Base-by-base conservation (phyloP, 1,140 invertebrate species). In the Neuroterus valhalla region DNA sequence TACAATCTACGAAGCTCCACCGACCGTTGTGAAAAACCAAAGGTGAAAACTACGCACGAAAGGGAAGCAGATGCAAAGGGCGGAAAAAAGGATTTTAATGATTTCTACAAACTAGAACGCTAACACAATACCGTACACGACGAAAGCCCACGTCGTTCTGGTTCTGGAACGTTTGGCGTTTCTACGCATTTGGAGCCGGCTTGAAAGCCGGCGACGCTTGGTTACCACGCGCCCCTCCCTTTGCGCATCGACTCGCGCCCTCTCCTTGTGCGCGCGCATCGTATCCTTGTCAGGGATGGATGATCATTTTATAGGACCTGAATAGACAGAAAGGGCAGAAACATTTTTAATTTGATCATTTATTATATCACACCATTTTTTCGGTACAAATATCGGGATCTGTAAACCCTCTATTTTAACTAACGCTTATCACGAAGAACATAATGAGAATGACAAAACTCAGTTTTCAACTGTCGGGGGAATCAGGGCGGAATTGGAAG, bases 131-230 rank as follows among this genome's bases (percentile, higher is more conserved):
- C 80, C 77, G 71, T 74, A 81, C 85, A 76, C 84, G 82, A 82
- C 81, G 82, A 84, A 78, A 82, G 84, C 73, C 79, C 50, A 82
- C 82, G 84, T 83, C 79, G 84, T 83, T 88, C 86, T 87, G 85
- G 71, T 66, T 31, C 14, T n/a, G n/a, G 46, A 38, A 10, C 45
- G 31, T 55, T 26, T 44, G 68, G 42, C 62, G 68, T 66, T 50
- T 45, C 44, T 46, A 72, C 31, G 43, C 48, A 76, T 71, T 78
- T 69, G 71, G 68, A 74, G 71, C 78, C 81, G 81, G 81, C 75
- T 79, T 17, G 79, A 79, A 79, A 84, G 83, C 85, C 86, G 85
- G 83, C 84, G 80, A 84, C 83, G 85, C 81, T 74, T 82, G 83
- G 86, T 84, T 87, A 87, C 84, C 79, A 76, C 72, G 72, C 78